Conservation (phyloP, 2,113 vertebrate genomes). For the Lagopus muta region DNA sequence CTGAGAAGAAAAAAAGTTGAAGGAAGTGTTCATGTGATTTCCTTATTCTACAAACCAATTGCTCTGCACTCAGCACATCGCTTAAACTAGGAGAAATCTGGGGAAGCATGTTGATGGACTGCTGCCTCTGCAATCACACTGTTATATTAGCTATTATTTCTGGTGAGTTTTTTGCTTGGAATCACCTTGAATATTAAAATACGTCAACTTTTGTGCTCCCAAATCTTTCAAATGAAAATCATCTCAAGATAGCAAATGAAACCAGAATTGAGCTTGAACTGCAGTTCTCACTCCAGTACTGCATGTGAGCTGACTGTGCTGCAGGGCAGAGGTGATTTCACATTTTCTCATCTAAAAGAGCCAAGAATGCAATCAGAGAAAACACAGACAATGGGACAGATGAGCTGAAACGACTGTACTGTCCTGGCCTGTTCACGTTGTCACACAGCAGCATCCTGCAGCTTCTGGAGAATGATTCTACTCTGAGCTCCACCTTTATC, state of each 20-base stretch:
- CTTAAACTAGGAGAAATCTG: background rate
- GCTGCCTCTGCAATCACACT: background rate
- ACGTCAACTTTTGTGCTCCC: background rate
- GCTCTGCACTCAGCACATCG: background rate
- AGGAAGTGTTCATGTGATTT: conserved; percentile 48
- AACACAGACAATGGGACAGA: background rate
- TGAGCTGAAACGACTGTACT: background rate
- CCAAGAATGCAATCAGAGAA: background rate
- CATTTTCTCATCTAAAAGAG: background rate
- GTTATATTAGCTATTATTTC: background rate
- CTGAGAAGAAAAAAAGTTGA: background rate
- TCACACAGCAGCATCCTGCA: background rate
- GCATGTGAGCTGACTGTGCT: background rate
- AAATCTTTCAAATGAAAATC: background rate
- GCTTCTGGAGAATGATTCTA: background rate
- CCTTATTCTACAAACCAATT: conserved; percentile 21
- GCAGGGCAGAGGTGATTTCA: background rate
- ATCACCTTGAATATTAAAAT: background rate
- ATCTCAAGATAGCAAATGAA: background rate
- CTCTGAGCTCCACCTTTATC: background rate
- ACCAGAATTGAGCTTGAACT: background rate
- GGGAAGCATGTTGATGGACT: background rate
- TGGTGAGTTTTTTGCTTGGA: background rate
- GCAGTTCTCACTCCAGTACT: background rate
- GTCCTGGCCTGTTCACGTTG: background rate